Conservation (phyloP, 2,888 invertebrate species). For the Pinctada fucata region DNA sequence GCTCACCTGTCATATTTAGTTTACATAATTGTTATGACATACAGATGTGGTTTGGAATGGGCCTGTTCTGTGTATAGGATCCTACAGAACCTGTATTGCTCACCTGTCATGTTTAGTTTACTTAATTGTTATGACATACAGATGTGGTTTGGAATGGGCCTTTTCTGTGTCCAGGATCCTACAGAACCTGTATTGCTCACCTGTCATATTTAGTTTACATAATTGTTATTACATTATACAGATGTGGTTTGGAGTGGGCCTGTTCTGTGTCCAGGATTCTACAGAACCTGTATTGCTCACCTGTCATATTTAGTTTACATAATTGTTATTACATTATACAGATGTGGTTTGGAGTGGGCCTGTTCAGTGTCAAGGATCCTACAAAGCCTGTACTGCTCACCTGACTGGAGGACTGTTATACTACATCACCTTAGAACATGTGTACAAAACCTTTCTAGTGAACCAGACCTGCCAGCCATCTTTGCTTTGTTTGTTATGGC, state of each 20-base stretch:
- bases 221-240: too few species aligned
- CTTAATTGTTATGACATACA: too few species aligned
- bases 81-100: too few species aligned
- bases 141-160: slow-evolving; percentile 74
- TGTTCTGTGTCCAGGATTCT: slow-evolving; percentile 72
- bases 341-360: slow-evolving; percentile 74
- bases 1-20: too few species aligned
- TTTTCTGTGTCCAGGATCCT: slow-evolving; percentile 72
- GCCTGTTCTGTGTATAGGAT: too few species aligned
- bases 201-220: too few species aligned
- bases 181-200: slow-evolving; percentile 64
- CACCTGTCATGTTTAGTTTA: too few species aligned
- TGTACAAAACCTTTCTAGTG: slow-evolving; percentile 57
- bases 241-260: slow-evolving; percentile 74
- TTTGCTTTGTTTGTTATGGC: slow-evolving; percentile 75
- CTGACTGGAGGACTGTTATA: slow-evolving; percentile 67
- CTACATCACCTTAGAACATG: slow-evolving; percentile 65
- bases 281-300: slow-evolving; percentile 64
- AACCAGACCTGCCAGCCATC: slow-evolving; percentile 69
- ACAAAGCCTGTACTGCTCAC: slow-evolving; percentile 64
- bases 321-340: too few species aligned
- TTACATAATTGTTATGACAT: too few species aligned
- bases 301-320: too few species aligned
- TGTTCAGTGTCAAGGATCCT: slow-evolving; percentile 73
- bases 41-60: too few species aligned